These are phyloP conservation scores for Phocoena phocoena DNA, from an alignment of 2,113 vertebrate genomes.

Conservation along the genomic window DNA sequence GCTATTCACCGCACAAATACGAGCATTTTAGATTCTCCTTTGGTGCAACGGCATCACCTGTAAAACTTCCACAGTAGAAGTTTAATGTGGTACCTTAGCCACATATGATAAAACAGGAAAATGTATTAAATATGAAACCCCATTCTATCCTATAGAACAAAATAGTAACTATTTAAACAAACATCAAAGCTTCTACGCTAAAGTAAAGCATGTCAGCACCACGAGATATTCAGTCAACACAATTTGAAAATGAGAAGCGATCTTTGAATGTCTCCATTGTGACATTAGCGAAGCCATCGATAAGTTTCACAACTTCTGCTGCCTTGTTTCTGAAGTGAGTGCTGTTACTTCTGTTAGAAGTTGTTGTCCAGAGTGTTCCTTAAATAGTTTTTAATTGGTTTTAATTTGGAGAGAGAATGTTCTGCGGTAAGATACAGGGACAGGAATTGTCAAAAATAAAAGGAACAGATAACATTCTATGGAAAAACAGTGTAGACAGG, in stretches of 20 bases:
- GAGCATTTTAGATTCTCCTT: not conserved
- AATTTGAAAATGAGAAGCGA: constrained; percentile 28
- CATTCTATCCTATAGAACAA: not conserved
- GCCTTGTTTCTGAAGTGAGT: constrained; percentile 36
- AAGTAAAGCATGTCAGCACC: not conserved
- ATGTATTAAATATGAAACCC: not conserved
- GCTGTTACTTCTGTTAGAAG: constrained; percentile 66
- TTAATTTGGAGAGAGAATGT: constrained; percentile 60
- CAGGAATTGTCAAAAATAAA: constrained; percentile 63
- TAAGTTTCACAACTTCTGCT: constrained; percentile 49
- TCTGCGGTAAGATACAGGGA: constrained; percentile 39
- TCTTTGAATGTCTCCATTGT: not conserved
- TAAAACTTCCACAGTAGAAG: not conserved
- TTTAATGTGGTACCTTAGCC: not conserved
- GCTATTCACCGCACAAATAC: not conserved
- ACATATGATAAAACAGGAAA: not conserved
- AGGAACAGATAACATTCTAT: constrained; percentile 32
- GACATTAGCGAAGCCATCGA: not conserved
- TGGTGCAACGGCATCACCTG: not conserved
- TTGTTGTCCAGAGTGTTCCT: constrained; percentile 65
- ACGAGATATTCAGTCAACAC: not conserved
- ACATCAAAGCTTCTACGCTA: not conserved
- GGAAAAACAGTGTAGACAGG: not conserved
- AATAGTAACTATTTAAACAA: not conserved
- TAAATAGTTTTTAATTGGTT: constrained; percentile 77